Evolutionary conservation across 2,113 vertebrate species (phyloP).

Genomic region (Potamarius usumacintae): DNA sequence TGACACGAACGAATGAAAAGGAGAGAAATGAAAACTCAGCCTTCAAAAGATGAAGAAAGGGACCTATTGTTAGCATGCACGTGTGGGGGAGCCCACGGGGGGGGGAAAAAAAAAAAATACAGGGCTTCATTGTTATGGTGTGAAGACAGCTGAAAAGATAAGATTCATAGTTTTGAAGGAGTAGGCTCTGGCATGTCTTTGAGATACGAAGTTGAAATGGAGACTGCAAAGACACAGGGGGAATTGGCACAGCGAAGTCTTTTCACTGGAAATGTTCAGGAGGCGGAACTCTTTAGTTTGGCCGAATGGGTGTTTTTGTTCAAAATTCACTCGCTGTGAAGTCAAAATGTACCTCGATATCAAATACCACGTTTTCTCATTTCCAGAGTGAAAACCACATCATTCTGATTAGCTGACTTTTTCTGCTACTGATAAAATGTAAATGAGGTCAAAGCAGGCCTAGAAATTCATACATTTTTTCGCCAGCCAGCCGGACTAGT

Average conservation of each 20-base stretch:
- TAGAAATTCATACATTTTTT: no score
- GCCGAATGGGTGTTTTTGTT: slow-evolving; percentile 23
- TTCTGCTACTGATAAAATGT: background rate
- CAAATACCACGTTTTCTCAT: background rate
- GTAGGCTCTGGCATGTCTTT: slow-evolving; percentile 55
- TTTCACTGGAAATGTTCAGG: slow-evolving; percentile 59
- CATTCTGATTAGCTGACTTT: background rate
- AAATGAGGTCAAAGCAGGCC: background rate
- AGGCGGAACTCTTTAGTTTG: slow-evolving; percentile 16
- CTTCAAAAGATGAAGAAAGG: slow-evolving; percentile 50
- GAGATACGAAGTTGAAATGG: slow-evolving; percentile 52
- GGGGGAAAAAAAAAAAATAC: slow-evolving; percentile 35
- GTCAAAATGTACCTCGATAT: background rate
- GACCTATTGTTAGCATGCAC: slow-evolving; percentile 53
- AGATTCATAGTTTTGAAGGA: slow-evolving; percentile 57
- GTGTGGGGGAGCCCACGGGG: slow-evolving; percentile 26
- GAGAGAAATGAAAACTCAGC: slow-evolving; percentile 38
- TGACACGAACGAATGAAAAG: slow-evolving; percentile 49
- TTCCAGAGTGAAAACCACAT: background rate
- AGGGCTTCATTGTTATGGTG: slow-evolving; percentile 53
- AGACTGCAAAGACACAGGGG: slow-evolving; percentile 31
- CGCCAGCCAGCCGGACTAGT: no score
- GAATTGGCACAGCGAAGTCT: slow-evolving; percentile 36
- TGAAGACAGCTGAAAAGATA: slow-evolving; percentile 61
- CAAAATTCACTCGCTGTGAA: background rate